Conservation (phyloP, 2,888 invertebrate genomes). For the Amblyjoppa proteus region DNA sequence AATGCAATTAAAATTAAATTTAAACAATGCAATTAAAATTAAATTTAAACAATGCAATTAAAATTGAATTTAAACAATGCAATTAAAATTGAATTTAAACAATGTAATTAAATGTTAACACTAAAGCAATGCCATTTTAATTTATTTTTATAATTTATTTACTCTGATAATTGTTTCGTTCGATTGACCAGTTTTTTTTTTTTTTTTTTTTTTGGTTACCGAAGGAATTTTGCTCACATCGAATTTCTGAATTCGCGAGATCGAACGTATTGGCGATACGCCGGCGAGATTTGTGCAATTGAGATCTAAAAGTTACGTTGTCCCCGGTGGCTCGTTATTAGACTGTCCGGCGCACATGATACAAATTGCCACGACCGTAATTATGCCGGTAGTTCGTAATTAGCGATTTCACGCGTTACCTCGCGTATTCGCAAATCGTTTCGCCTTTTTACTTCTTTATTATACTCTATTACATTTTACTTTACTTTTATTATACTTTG, state of each 20-base stretch:
- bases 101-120: no score
- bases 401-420: slow-evolving; percentile 55
- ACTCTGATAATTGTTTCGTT: no score
- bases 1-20: no score
- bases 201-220: no score
- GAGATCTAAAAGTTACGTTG: slow-evolving; percentile 47
- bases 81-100: no score
- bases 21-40: no score
- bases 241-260: neutral
- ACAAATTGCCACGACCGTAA: slow-evolving; percentile 42
- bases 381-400: slow-evolving; percentile 49
- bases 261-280: slow-evolving; percentile 7
- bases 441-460: neutral
- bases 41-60: no score
- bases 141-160: no score
- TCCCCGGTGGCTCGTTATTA: slow-evolving; percentile 12
- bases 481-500: no score
- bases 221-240: neutral
- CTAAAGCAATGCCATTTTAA: no score
- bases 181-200: no score
- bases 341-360: slow-evolving; percentile 37
- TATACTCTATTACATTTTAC: neutral
- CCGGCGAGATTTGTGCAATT: slow-evolving; percentile 51
- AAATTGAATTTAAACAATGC: no score
- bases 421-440: slow-evolving; percentile 41